Conservation (phyloP, 1,140 invertebrate genomes). For the Zaprionus gabonicus region DNA sequence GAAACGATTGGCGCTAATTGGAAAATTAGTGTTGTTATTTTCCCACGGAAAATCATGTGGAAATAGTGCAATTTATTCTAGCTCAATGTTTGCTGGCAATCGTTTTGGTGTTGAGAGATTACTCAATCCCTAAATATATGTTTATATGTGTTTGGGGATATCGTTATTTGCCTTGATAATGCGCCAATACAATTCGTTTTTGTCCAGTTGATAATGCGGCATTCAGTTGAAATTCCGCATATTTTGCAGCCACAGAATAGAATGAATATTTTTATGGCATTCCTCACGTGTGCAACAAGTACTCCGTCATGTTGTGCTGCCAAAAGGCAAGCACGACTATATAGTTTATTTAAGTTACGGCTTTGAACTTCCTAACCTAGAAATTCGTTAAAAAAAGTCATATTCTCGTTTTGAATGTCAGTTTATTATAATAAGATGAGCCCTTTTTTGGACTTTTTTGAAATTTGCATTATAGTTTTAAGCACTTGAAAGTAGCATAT, state of each 20-base stretch:
- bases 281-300: conserved; percentile 37
- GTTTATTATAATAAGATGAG: background rate
- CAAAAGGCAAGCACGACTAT: conserved; percentile 5
- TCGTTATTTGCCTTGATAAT: conserved; percentile 13
- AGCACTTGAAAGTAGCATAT: too few relatives aligned
- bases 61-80: conserved; percentile 19
- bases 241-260: conserved; percentile 19
- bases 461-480: too few relatives aligned
- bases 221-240: conserved; percentile 32
- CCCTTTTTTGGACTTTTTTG: too few relatives aligned
- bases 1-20: conserved; percentile 16
- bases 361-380: too few relatives aligned
- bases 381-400: too few relatives aligned
- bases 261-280: conserved; percentile 22
- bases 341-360: too few relatives aligned
- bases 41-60: conserved; percentile 24
- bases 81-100: background rate
- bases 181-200: conserved; percentile 24
- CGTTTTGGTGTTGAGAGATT: conserved; percentile 4
- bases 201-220: conserved; percentile 27
- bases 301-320: background rate
- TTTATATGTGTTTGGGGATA: background rate
- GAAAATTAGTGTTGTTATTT: conserved; percentile 27
- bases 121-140: conserved; percentile 3
- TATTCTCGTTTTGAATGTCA: background rate